Conservation (phyloP, 2,113 vertebrate species). For the Vidua chalybeata region DNA sequence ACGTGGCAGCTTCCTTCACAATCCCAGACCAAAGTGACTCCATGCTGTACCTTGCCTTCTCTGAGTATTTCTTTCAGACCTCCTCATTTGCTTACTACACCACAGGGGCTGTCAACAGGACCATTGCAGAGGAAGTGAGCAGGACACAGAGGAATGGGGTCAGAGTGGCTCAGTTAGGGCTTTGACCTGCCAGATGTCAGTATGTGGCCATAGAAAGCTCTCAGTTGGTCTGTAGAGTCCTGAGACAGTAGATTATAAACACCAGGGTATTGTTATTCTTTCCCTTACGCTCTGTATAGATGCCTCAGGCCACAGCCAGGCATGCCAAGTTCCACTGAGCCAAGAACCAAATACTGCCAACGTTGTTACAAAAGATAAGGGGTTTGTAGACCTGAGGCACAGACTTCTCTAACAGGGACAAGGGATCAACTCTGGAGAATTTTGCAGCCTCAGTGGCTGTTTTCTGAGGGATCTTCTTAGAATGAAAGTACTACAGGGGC, state of each 20-base stretch:
- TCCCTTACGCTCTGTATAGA: background rate
- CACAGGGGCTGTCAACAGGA: conserved; percentile 64
- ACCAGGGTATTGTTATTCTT: background rate
- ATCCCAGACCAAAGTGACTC: conserved; percentile 44
- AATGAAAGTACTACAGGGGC: background rate
- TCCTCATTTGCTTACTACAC: conserved; percentile 67
- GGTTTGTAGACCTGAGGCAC: background rate
- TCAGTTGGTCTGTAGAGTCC: background rate
- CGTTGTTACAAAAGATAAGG: background rate
- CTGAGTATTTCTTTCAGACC: conserved; percentile 71
- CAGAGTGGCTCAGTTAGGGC: background rate
- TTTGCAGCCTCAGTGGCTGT: background rate
- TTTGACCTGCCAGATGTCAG: background rate
- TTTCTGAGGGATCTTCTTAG: background rate
- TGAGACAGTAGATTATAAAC: background rate
- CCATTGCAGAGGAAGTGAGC: conserved; percentile 69
- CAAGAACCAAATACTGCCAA: background rate
- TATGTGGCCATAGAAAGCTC: background rate
- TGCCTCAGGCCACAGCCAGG: background rate
- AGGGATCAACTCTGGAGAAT: background rate
- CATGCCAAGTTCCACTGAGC: background rate
- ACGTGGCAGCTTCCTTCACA: conserved; percentile 30
- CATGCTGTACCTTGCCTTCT: conserved; percentile 73
- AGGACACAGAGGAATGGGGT: background rate
- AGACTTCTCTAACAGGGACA: background rate